Base-by-base conservation (phyloP, 2,113 vertebrate genomes). In the Perca fluviatilis region DNA sequence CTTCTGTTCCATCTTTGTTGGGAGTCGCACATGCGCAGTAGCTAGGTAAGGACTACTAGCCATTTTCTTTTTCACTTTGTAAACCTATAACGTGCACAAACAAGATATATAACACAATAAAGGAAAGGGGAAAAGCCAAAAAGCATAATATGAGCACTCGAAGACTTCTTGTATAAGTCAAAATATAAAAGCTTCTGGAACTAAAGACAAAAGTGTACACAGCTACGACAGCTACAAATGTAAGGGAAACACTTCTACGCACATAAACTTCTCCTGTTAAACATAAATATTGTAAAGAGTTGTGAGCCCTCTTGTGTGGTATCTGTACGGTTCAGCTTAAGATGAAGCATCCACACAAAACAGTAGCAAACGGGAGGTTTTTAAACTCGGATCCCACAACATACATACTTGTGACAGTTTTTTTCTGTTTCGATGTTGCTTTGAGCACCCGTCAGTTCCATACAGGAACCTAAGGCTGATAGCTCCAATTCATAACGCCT, bases 181-280 rank as follows among this genome's bases (percentile, higher is more conserved):
- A 83, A 80, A 50, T 53, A 63, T 40, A 33, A 33, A 60, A 72
- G 18, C 16, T 1, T 46, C 12, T 67, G 50, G 27, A 69, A 21
- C n/a, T 33, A 54, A 80, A 79, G 21, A 62, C 25, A 67, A 60
- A 86, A 1, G n/a, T 18, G 23, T 43, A 56, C 25, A 74, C 47
- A 65, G 14, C 62, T 62, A 76, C 9, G 13, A 40, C 54, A 82
- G 68, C 73, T 86, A 83, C 70, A 84, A 65, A 51, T 58, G 7
- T 54, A 57, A 50, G 43, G 43, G n/a, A 60, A 80, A 60, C 63
- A 64, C 47, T 21, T 67, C 15, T 11, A 77, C 27, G 8, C 27
- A 56, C n/a, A 73, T 62, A 36, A 64, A 40, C 30, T 27, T 2
- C 19, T 67, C 56, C 30, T 68, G 53, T 57, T 86, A 50, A 78